Evolutionary conservation across 2,888 invertebrate genomes (phyloP).

Genomic region (Epirrita christyi): DNA sequence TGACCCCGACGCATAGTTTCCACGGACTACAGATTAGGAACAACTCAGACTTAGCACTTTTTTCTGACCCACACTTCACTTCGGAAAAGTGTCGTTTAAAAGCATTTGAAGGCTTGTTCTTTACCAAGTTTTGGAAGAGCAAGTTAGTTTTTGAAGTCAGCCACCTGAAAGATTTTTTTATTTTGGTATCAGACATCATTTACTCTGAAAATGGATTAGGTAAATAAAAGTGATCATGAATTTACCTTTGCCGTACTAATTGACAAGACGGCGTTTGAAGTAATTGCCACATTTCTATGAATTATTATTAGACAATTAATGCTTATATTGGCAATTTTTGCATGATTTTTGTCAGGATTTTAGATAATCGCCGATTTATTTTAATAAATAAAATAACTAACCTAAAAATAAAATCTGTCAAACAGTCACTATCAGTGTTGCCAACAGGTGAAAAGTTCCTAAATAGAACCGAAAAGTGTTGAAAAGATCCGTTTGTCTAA

Average conservation of each 20-base stretch:
- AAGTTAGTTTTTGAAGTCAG: conserved; percentile 58
- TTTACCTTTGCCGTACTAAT: conserved; percentile 66
- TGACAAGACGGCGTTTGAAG: conserved; percentile 64
- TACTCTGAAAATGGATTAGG: neutral
- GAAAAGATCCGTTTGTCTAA: too few relatives aligned
- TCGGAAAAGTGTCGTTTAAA: conserved; percentile 63
- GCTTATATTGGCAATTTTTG: too few relatives aligned
- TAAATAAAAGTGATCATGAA: neutral
- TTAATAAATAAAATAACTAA: too few relatives aligned
- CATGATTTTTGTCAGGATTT: too few relatives aligned
- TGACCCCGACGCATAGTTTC: conserved; percentile 76
- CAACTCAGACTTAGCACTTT: conserved; percentile 56
- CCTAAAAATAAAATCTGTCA: too few relatives aligned
- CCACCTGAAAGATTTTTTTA: conserved; percentile 58
- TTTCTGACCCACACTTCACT: conserved; percentile 55
- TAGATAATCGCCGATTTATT: too few relatives aligned
- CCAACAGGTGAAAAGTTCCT: too few relatives aligned
- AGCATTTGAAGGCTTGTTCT: conserved; percentile 61
- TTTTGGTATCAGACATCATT: neutral
- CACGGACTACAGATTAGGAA: conserved; percentile 69
- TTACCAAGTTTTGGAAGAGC: conserved; percentile 59
- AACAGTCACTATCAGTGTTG: too few relatives aligned
- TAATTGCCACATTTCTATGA: conserved; percentile 70
- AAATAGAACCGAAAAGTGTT: too few relatives aligned
- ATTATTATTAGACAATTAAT: too few relatives aligned